These are phyloP conservation scores for Grammomys dolichurus DNA, from an alignment of 2,113 vertebrate genomes.

Conservation along the genomic window DNA sequence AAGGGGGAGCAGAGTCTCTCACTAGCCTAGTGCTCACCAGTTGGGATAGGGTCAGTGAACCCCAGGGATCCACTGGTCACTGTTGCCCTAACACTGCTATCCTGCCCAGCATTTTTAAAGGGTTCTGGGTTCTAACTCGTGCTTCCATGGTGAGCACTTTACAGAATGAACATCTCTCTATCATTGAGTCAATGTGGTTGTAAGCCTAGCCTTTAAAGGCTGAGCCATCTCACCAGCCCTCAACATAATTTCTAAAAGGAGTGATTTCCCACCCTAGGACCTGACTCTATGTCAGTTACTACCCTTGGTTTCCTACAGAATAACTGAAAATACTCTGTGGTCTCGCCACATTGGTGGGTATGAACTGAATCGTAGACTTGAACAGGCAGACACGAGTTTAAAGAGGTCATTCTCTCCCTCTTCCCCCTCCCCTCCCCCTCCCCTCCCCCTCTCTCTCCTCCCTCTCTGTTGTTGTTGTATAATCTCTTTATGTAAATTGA, in stretches of 20 bases:
- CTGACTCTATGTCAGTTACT: not conserved
- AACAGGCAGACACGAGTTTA: not conserved
- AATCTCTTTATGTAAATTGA: not conserved
- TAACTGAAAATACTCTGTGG: no score
- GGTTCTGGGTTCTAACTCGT: not conserved
- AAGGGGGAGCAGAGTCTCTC: not conserved
- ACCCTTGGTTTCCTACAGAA: not conserved
- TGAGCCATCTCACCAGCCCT: not conserved
- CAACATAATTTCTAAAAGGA: not conserved
- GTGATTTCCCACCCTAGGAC: not conserved
- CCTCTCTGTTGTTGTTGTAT: not conserved
- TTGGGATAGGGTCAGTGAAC: not conserved
- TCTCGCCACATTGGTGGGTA: not conserved
- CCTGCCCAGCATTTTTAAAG: no score
- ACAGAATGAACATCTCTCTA: not conserved
- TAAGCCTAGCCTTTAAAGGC: not conserved
- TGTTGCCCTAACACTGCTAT: not conserved
- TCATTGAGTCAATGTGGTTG: not conserved
- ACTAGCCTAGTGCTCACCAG: no score
- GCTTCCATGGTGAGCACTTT: not conserved
- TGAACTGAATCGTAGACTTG: not conserved
- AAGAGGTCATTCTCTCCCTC: not conserved
- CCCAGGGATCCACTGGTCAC: not conserved
- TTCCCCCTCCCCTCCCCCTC: no score
- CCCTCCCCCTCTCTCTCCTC: no score